Conservation (phyloP, 2,888 invertebrate genomes). For the Archips xylosteana region DNA sequence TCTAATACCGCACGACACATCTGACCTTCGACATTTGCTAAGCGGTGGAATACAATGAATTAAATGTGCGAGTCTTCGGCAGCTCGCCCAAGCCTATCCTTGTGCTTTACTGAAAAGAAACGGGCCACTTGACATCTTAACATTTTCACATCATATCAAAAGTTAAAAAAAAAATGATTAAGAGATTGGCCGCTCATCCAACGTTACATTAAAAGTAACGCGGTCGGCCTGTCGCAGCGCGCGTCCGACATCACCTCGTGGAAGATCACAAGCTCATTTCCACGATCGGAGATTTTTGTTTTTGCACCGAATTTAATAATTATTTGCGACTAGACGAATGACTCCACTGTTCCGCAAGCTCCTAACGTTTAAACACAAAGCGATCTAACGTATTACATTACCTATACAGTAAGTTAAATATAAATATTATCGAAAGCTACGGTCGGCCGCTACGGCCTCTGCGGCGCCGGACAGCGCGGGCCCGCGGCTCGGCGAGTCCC, state of each 20-base stretch:
- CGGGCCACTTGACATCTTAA: slow-evolving; percentile 7
- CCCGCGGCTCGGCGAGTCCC: too few species aligned
- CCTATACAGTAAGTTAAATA: slow-evolving; percentile 35
- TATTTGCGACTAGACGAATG: slow-evolving; percentile 54
- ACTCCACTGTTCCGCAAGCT: slow-evolving; percentile 36
- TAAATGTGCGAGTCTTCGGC: neutral
- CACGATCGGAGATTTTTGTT: neutral
- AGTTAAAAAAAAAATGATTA: neutral
- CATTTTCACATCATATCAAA: slow-evolving; percentile 4
- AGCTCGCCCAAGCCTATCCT: neutral
- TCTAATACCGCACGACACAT: slow-evolving; percentile 19
- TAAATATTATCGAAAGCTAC: slow-evolving; percentile 42
- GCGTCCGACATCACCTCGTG: neutral
- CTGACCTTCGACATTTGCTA: slow-evolving; percentile 13
- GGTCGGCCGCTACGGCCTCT: neutral
- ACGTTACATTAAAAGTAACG: neutral
- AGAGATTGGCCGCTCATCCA: neutral
- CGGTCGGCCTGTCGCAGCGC: neutral
- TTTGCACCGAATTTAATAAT: slow-evolving; percentile 46
- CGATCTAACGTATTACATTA: slow-evolving; percentile 30
- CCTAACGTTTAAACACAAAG: slow-evolving; percentile 28
- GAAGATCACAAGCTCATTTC: neutral
- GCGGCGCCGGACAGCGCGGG: neutral
- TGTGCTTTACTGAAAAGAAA: neutral
- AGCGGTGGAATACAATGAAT: slow-evolving; percentile 5